Conservation (phyloP, 2,888 invertebrate genomes). For the Drosophila anomalata region DNA sequence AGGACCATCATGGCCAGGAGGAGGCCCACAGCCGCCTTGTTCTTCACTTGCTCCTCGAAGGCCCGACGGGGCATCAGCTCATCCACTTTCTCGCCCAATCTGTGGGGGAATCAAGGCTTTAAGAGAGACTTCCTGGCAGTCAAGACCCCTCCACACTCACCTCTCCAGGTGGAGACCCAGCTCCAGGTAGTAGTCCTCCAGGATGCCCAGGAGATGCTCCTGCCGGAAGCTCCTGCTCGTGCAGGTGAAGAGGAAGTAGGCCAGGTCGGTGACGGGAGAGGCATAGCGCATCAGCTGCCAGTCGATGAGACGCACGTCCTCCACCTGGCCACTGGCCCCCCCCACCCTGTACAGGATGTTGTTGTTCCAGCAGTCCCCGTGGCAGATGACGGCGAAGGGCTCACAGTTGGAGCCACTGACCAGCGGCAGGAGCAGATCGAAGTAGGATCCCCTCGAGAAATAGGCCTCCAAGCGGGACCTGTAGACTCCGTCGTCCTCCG, state of each 20-base stretch:
- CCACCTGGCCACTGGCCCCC: not conserved
- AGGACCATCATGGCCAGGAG: constrained; percentile 78
- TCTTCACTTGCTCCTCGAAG: constrained; percentile 69
- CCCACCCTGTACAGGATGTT: constrained; percentile 76
- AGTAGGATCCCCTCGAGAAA: constrained; percentile 58
- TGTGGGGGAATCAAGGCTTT: constrained; percentile 20
- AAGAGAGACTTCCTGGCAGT: too few species aligned
- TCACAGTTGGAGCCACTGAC: constrained; percentile 68
- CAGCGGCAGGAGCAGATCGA: constrained; percentile 57
- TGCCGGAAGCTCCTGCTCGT: constrained; percentile 73
- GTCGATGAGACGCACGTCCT: constrained; percentile 76
- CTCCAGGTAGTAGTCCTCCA: constrained; percentile 73
- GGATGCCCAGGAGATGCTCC: constrained; percentile 62
- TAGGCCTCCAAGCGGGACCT: constrained; percentile 51
- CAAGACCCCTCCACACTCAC: constrained; percentile 45
- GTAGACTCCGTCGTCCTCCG: constrained; percentile 41
- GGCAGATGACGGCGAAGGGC: constrained; percentile 80
- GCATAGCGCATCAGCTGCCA: constrained; percentile 82
- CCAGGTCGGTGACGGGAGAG: constrained; percentile 80
- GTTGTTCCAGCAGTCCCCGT: constrained; percentile 83
- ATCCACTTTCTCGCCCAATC: constrained; percentile 71
- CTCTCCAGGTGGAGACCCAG: constrained; percentile 63
- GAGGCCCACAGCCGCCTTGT: constrained; percentile 75
- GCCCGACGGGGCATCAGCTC: constrained; percentile 65
- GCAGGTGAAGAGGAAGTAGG: constrained; percentile 78